Percentiles rank a stretch among this genome's conserved stretches.
Evolutionary conservation across 2,888 invertebrate genomes (phyloP).

Genomic region (Eucera pruinosa): DNA sequence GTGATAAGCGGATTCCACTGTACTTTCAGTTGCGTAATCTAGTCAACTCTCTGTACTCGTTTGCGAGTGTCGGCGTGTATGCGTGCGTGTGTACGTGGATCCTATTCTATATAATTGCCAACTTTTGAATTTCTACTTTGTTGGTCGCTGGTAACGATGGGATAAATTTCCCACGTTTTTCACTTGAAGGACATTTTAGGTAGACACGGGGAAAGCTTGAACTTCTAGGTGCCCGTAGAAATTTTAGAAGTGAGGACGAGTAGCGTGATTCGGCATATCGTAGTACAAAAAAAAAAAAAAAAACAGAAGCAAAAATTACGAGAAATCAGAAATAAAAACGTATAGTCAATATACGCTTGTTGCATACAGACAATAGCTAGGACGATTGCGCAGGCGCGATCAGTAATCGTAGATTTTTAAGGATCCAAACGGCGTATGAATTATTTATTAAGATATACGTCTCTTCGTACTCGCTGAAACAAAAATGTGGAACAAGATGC

Average conservation of each 20-base stretch:
- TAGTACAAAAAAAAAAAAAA: constrained; percentile 70
- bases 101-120: no score
- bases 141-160: neutral
- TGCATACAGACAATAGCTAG: constrained; percentile 80
- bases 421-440: constrained; percentile 49
- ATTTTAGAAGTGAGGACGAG: constrained; percentile 60
- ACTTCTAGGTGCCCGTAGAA: constrained; percentile 67
- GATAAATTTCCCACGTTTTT: constrained; percentile 3
- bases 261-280: constrained; percentile 73
- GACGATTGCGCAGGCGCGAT: constrained; percentile 81
- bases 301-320: no score
- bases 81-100: no score
- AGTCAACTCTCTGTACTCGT: no score
- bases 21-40: no score
- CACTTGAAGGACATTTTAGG: constrained; percentile 8
- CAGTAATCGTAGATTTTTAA: constrained; percentile 70
- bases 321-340: constrained; percentile 52
- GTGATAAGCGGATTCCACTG: no score
- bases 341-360: constrained; percentile 78
- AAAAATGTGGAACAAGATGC: constrained; percentile 66
- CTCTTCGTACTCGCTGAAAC: constrained; percentile 63
- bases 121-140: constrained; percentile 12
- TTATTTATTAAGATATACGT: constrained; percentile 50
- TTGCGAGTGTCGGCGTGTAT: no score
- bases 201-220: constrained; percentile 55